phyloP scores from a whole-genome alignment of 2,888 invertebrate species.

The Cheilosia impressa region DNA sequence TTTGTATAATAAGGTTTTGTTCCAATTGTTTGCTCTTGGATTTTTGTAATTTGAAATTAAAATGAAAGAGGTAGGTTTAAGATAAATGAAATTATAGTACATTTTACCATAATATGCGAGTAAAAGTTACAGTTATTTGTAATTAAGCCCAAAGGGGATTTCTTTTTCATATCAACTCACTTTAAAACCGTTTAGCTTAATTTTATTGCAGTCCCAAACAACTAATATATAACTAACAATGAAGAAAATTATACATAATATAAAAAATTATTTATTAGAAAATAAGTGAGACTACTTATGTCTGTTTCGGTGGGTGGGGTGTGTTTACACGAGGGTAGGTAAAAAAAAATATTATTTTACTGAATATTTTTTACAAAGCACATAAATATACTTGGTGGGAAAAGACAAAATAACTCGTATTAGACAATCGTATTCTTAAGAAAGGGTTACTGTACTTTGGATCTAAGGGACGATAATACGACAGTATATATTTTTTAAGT shows the following conservation, averaged over 20 bases:
- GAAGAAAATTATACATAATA: constrained; percentile 4
- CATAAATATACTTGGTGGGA: constrained; percentile 66
- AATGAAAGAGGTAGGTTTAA: background rate
- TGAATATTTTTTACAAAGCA: constrained; percentile 58
- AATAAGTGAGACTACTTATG: constrained; percentile 27
- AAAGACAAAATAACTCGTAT: constrained; percentile 28
- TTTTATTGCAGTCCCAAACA: constrained; percentile 6
- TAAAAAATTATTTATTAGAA: constrained; percentile 10
- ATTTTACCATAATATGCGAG: background rate
- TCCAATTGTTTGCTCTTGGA: constrained; percentile 10
- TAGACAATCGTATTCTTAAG: constrained; percentile 22
- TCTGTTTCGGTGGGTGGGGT: constrained; percentile 44
- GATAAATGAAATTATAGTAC: background rate
- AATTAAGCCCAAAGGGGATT: constrained; percentile 26
- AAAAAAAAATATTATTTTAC: constrained; percentile 8
- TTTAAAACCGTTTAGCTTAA: background rate
- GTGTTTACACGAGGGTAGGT: constrained; percentile 52
- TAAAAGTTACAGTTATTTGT: constrained; percentile 4
- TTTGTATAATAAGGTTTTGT: constrained; percentile 1
- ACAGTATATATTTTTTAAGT: constrained; percentile 24
- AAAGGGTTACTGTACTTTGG: constrained; percentile 22
- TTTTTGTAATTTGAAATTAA: constrained; percentile 4
- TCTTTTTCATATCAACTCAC: background rate
- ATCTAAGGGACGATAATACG: constrained; percentile 43
- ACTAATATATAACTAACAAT: constrained; percentile 12